Base-by-base conservation (phyloP, 1,140 invertebrate genomes). In the Caerostris extrusa region DNA sequence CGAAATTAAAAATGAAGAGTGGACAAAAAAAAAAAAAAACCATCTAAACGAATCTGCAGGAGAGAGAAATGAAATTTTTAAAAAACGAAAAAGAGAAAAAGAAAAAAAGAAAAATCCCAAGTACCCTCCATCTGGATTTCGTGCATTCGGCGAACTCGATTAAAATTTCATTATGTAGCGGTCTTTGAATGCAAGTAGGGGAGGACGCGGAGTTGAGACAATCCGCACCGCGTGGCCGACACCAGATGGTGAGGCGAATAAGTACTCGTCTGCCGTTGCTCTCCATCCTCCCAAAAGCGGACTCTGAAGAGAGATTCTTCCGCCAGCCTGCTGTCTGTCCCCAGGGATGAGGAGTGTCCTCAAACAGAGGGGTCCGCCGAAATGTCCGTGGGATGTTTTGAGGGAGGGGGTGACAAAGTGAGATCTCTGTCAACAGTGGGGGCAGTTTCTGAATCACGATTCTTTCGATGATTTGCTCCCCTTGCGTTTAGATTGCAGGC, bases 341-440 rank as follows among this genome's bases (percentile, higher is more conserved):
- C 83, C 53, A 58, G 83, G 57, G 71, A 81, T 81, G 71, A 55
- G 71, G 53, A 64, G 61, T 64, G 71, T 77, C 71, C 83, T 85
- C 83, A 85, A 85, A 58, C 34, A 77, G 83, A 58, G 83, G 83
- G 83, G 71, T 53, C 71, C 71, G 34, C 71, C 50, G 71, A 77
- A 77, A 58, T 88, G 86, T 88, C 57, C 86, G 50, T 64, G 86
- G 86, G 86, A 64, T 88, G 86, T 61, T 64, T 53, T 58, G 57
- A 34, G 83, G 83, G 82, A 55, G 57, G 83, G 17, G 83, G 83
- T 56, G 83, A 85, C 83, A 85, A 85, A 85, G 83, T 85, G 83
- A 85, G 83, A 57, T 61, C 60, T 88, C 60, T 88, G 86, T 88
- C 86, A 88, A 88, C 86, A 88, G 12, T 56, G 82, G 82, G 82